Base-by-base conservation (phyloP, 2,113 vertebrate genomes). In the Stigmatopora argus region DNA sequence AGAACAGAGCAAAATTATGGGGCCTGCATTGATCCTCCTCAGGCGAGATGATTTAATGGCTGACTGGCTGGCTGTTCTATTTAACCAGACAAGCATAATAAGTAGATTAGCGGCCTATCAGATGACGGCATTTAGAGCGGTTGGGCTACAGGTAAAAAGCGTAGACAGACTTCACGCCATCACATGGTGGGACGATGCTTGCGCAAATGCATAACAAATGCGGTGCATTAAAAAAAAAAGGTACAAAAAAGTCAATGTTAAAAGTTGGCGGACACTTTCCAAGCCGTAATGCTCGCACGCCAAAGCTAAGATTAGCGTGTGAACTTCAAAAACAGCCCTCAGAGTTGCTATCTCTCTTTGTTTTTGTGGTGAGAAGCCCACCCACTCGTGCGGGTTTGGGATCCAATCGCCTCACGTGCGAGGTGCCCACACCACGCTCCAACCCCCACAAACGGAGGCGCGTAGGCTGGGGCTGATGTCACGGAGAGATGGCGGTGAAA, bases 81-180 rank as follows among this genome's bases (percentile, higher is more conserved):
- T 85, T 84, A 79, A 83, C 66, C 72, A 79, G 78, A 78, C 69
- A 82, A 64, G 73, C 79, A 87, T 79, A 80, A 87, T 79, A 78
- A 82, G 70, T 66, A 75, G 84, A 88, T 87, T 84, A 84, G 69
- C 71, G 78, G 71, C 57, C 72, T 82, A 88, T 89, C 82, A 85
- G 80, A 85, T 87, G 77, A 77, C 82, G 82, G 69, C 68, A 76
- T 75, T 78, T 65, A 80, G 69, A 69, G 75, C 65, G n/a, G 71
- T 64, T 73, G 56, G 64, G 77, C 73, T 77, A 65, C 68, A 78
- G 78, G 78, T 83, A 41, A 41, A 41, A 10, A 8, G 79, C 73
- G 78, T 8, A 52, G 65, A 59, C 64, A 68, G 45, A 73, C 69
- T 66, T 63, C 57, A 19, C 38, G 57, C 49, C 35, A 72, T 77